Percentiles rank a stretch among this genome's conserved stretches.
Evolutionary conservation across 2,797 vertebrate species (phyloP).

Genomic region (Lepilemur septentrionalis): DNA sequence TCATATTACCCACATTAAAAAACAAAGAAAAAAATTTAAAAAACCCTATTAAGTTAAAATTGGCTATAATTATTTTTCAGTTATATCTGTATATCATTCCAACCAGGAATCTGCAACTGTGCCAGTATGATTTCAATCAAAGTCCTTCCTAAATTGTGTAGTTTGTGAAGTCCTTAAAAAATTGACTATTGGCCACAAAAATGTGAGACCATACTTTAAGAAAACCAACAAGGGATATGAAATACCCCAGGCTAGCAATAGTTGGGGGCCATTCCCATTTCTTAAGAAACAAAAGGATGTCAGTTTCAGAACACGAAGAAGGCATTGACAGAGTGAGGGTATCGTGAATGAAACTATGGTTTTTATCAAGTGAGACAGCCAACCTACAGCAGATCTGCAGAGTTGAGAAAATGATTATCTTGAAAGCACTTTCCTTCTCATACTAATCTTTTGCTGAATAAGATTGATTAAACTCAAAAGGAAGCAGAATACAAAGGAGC

Average conservation of each 20-base stretch:
- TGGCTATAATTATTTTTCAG: neutral
- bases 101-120: neutral
- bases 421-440: neutral
- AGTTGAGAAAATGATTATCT: neutral
- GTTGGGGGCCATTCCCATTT: neutral
- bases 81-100: neutral
- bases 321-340: accelerated
- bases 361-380: neutral
- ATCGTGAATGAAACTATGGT: neutral
- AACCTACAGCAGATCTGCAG: neutral
- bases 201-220: neutral
- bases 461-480: neutral
- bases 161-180: neutral
- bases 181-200: neutral
- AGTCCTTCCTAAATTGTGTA: neutral
- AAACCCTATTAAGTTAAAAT: neutral
- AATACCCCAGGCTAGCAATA: neutral
- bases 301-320: neutral
- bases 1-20: neutral
- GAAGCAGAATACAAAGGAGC: neutral
- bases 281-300: neutral
- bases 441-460: neutral
- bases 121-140: neutral
- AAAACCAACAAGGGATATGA: neutral
- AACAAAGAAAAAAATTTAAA: neutral